phyloP scores from a whole-genome alignment of 1,140 invertebrate species.

The Psilanteris sp. region DNA sequence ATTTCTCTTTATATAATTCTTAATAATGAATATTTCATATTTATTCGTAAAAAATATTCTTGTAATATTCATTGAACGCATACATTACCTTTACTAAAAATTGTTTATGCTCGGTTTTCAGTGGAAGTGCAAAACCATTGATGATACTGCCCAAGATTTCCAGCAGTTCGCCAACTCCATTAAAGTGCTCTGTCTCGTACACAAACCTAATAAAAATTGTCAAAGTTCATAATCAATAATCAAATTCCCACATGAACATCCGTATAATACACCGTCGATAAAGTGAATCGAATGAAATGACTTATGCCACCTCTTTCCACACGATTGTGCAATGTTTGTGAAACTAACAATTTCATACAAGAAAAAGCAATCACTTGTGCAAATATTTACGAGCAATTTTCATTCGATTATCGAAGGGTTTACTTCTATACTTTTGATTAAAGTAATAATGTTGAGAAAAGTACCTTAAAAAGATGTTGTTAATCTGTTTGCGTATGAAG shows the following conservation, averaged over 20 bases:
- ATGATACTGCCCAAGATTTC: conserved; percentile 99
- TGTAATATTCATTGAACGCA: too few species aligned
- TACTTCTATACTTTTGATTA: too few species aligned
- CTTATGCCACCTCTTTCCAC: neutral
- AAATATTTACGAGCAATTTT: conserved; percentile 18
- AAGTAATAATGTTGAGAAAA: conserved; percentile 13
- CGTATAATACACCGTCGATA: too few species aligned
- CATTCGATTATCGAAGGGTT: conserved; percentile 15
- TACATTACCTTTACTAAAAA: conserved; percentile 92
- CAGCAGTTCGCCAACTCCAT: conserved; percentile 98
- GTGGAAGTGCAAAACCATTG: conserved; percentile 98
- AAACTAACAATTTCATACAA: neutral
- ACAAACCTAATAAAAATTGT: conserved; percentile 90
- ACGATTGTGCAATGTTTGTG: too few species aligned
- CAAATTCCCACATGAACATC: neutral
- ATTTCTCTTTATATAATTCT: too few species aligned
- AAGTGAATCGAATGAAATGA: neutral
- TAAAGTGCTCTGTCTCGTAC: conserved; percentile 99
- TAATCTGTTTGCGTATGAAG: conserved; percentile 99
- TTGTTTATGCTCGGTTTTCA: conserved; percentile 98
- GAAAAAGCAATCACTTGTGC: conserved; percentile 2
- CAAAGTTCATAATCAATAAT: conserved; percentile 35
- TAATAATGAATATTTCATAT: too few species aligned
- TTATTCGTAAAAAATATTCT: conserved; percentile 2
- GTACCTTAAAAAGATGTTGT: conserved; percentile 96